Base-by-base conservation (phyloP, 2,113 vertebrate genomes). In the Laticauda colubrina region DNA sequence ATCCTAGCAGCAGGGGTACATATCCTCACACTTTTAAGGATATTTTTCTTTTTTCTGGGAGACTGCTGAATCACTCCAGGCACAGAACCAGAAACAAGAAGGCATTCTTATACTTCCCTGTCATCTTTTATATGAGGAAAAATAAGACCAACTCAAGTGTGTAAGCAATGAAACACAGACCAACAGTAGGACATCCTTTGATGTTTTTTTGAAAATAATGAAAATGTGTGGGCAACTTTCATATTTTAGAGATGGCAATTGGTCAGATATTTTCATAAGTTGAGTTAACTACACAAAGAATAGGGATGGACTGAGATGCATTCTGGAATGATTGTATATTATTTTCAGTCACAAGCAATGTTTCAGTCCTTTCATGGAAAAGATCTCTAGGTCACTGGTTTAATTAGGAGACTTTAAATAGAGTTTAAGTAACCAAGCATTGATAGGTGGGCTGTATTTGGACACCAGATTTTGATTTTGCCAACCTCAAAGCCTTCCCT, bases 1-100 rank as follows among this genome's bases (percentile, higher is more conserved):
- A 96, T 96, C 96, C 96, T 87, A 95, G 93, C 94, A 59, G 93
- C 93, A n/a, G 95, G 94, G 93, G 57, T 9, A 1, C 0, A 90
- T 92, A 61, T 95, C 94, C 51, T 95, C 95, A 95, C 89, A 8
- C 61, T 15, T 90, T 93, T 0, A 15, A 89, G 89, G 94, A 89
- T 24, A 8, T 29, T 9, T 39, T 51, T 9, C 75, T 9, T 81
- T 51, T 9, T 39, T 92, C 2, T 1, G 1, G 92, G 75, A 89
- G 93, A 91, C 93, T 64, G 43, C 89, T 0, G 0, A 91, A 91
- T 91, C 94, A 89, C 92, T 88, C 39, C 91, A 23, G 95, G 85
- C 95, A 0, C 85, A 39, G 91, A 92, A 45, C 29, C 90, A 69
- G 57, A 64, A 55, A 90, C 4, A 95, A 95, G 90, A 91, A 75